phyloP scores from a whole-genome alignment of 1,140 invertebrate species.

The Panagrolaimus sp. region DNA sequence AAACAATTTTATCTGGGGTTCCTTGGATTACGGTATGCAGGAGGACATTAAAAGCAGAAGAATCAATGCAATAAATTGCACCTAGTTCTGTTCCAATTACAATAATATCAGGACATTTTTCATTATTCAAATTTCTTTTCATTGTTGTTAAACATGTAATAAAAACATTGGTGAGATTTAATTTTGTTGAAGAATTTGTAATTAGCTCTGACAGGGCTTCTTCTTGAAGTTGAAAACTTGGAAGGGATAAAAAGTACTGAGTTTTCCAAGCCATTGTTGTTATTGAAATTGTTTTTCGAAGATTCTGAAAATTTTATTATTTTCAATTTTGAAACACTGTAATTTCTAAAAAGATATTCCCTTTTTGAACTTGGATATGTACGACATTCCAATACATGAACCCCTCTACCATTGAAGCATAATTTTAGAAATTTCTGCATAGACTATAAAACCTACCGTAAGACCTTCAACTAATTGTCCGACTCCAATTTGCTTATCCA shows the following conservation, averaged over 20 bases:
- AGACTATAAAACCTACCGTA: neutral
- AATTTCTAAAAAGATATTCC: no score
- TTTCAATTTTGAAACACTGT: no score
- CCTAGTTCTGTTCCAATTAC: neutral
- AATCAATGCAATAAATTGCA: slow-evolving; percentile 17
- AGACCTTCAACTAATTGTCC: neutral
- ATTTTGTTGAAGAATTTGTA: neutral
- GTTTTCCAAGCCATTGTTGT: neutral
- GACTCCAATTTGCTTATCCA: neutral
- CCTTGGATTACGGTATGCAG: neutral
- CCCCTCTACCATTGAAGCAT: no score
- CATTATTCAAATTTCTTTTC: neutral
- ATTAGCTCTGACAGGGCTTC: no score
- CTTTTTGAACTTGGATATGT: no score
- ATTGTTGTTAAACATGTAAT: neutral
- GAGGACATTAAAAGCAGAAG: neutral
- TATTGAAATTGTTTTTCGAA: no score
- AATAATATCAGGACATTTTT: neutral
- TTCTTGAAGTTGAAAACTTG: no score
- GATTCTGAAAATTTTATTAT: no score
- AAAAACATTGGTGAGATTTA: slow-evolving; percentile 5
- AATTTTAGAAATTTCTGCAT: no score
- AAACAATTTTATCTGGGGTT: neutral
- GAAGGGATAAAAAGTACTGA: neutral
- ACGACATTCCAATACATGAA: no score